phyloP scores from a whole-genome alignment of 2,888 invertebrate genomes.

The Muschampia plurimacula region DNA sequence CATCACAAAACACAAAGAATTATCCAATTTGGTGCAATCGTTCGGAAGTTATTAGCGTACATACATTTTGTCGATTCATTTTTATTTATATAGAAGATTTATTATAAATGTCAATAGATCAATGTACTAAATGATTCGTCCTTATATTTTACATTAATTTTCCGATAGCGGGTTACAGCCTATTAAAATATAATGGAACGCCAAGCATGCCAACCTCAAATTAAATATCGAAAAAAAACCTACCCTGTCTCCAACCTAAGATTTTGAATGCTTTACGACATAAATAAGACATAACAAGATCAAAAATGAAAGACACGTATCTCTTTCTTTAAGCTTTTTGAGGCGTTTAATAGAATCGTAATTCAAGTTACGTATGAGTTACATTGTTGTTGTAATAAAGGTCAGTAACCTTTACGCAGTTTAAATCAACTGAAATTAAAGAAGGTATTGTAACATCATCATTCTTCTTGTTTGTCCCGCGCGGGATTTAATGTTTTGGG shows the following conservation, averaged over 20 bases:
- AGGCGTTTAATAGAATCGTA: neutral
- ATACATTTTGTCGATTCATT: too few relatives aligned
- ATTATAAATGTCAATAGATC: neutral
- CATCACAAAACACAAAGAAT: too few relatives aligned
- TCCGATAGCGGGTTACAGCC: neutral
- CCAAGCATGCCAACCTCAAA: conserved; percentile 12
- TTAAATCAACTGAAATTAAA: too few relatives aligned
- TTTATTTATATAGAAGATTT: too few relatives aligned
- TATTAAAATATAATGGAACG: conserved; percentile 24
- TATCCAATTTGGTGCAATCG: too few relatives aligned
- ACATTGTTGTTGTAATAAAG: neutral
- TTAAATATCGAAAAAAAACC: conserved; percentile 20
- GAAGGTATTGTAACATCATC: too few relatives aligned
- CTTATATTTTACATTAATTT: neutral
- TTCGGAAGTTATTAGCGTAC: too few relatives aligned
- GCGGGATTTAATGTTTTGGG: too few relatives aligned
- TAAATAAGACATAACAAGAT: conserved; percentile 9
- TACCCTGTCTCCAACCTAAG: conserved; percentile 12
- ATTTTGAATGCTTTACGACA: conserved; percentile 21
- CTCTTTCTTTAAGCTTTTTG: neutral
- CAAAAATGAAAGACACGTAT: conserved; percentile 2
- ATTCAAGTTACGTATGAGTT: neutral
- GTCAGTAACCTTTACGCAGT: too few relatives aligned
- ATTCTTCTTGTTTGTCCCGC: too few relatives aligned
- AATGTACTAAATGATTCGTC: neutral